A percentile compares a stretch with the other conserved stretches of the same genome.
These are phyloP conservation scores for Chromobotia macracanthus DNA, from an alignment of 2,797 vertebrate genomes.

Conservation along the genomic window DNA sequence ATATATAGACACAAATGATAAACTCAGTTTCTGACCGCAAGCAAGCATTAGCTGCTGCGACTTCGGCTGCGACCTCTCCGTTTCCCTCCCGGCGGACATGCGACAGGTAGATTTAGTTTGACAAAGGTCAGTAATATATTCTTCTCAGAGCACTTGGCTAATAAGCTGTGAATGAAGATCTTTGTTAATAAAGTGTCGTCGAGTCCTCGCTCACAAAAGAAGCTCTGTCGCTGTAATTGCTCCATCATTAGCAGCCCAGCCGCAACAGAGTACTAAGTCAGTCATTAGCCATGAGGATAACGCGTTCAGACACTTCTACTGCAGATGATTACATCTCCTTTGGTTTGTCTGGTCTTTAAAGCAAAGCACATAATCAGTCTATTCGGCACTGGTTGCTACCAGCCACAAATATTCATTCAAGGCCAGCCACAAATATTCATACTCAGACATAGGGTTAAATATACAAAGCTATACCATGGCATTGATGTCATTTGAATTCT, in stretches of 20 bases:
- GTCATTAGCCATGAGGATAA: constrained; percentile 65
- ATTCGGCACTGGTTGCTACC: constrained; percentile 16
- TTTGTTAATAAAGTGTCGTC: constrained; percentile 74
- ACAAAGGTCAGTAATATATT: constrained; percentile 66
- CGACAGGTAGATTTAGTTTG: constrained; percentile 62
- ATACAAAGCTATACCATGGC: not conserved
- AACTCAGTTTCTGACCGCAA: constrained; percentile 8
- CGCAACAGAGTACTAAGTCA: constrained; percentile 70
- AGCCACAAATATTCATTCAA: constrained; percentile 19
- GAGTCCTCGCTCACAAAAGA: constrained; percentile 66
- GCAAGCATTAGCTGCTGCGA: constrained; percentile 1
- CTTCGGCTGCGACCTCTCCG: not conserved
- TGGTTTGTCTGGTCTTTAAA: constrained; percentile 51
- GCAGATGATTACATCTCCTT: constrained; percentile 57
- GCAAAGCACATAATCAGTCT: constrained; percentile 36
- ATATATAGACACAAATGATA: constrained; percentile 30
- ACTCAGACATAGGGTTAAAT: not conserved
- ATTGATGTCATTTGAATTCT: not conserved
- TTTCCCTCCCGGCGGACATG: constrained; percentile 22
- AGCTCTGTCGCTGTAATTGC: constrained; percentile 67
- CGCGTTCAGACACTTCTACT: constrained; percentile 49
- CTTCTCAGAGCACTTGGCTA: constrained; percentile 63
- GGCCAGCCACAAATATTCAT: constrained; percentile 22
- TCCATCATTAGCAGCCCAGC: constrained; percentile 70
- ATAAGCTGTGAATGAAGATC: constrained; percentile 73